Evolutionary conservation across 2,888 invertebrate species (phyloP), one percentile per base, ranked within the genome.

Genomic region (Ethmia dodecea): DNA sequence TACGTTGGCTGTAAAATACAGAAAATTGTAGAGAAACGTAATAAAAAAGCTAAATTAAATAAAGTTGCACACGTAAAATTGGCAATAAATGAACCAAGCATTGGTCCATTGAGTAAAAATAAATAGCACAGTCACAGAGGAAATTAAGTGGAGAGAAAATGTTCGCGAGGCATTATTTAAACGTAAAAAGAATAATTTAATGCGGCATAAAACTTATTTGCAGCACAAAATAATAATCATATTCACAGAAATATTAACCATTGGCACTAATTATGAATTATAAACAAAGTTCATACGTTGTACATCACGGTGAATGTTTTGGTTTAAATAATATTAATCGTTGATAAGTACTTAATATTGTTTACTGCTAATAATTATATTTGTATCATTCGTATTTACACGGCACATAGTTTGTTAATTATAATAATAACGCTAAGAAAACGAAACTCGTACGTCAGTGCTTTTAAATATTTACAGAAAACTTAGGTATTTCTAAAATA

Each of bases 291-390:
- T 51, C 41, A 33, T 57, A 67, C 64, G 60, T 83, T 84, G 84
- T 84, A 84, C 83, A 80, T 84, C 67, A 68, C 58, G 78, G 79
- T 81, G 64, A 74, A 67, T 58, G 67, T 70, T 83, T 83, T 81
- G 80, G 81, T 80, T 75, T 74, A 59, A 40, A 37, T 37, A 35
- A 40, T 5, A 39, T 45, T 49, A 49, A 53, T 57, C 49, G 49
- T 59, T 47, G 49, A 47, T 52, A 56, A 54, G 57, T 59, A 60
- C 42, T 36, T 49, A 33, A 45, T 40, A 33, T 36, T 31, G 26
- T 33, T 49, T 47, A 43, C 27, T 34, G 43, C 52, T 53, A 53
- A 49, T 40, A n/a, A n/a, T n/a, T n/a, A 48, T 65, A 31, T 77
- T 76, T 75, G 71, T 74, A 73, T 74, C 61, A 65, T 57, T 70